Percentiles rank a stretch among this genome's conserved stretches.
Conservation (phyloP, 2,113 vertebrate species). For the Pelusios castaneus region DNA sequence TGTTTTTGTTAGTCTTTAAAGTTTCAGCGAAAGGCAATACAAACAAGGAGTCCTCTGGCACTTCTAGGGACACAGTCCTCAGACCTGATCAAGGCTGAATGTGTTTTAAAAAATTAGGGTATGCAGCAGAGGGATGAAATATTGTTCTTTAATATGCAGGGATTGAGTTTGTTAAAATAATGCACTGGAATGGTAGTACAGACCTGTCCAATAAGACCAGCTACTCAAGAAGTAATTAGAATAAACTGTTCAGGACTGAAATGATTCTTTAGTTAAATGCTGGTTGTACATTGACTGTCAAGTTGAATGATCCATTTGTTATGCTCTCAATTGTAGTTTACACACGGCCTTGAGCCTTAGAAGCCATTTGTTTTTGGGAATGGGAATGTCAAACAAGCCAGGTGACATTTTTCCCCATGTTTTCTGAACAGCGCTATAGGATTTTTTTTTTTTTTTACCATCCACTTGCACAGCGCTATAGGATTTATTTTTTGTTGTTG, state of each 20-base stretch:
- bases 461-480: conserved; percentile 4
- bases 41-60: too few relatives aligned
- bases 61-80: background rate
- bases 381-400: background rate
- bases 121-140: background rate
- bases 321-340: background rate
- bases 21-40: too few relatives aligned
- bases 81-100: background rate
- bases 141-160: background rate
- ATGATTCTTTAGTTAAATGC: background rate
- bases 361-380: background rate
- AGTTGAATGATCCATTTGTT: background rate
- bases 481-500: too few relatives aligned
- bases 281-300: background rate
- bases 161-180: conserved; percentile 27
- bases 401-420: background rate
- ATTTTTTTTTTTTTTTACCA: conserved; percentile 14
- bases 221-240: background rate
- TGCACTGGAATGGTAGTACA: background rate
- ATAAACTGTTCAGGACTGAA: background rate
- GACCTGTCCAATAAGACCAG: background rate
- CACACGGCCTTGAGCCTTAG: background rate
- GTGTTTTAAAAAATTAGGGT: background rate
- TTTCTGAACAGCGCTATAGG: background rate
- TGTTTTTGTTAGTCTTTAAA: too few relatives aligned